These are phyloP conservation scores for Aphis craccivora DNA, from an alignment of 1,140 invertebrate species.

Conservation along the genomic window DNA sequence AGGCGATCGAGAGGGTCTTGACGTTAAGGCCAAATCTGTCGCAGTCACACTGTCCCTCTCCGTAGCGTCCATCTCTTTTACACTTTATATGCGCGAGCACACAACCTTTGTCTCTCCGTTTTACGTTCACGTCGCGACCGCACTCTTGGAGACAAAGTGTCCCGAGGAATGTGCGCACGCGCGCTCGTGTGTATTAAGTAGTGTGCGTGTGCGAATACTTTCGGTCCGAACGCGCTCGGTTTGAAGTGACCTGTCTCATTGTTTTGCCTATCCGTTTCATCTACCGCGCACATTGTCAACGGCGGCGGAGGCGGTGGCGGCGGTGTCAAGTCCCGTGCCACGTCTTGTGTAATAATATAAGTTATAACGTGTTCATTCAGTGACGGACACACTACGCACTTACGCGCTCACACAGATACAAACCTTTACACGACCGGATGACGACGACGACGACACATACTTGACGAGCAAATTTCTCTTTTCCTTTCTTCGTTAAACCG, in stretches of 20 bases:
- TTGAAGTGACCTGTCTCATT: slow-evolving; percentile 27
- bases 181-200: too few species aligned
- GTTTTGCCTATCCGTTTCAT: neutral
- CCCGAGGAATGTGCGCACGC: neutral
- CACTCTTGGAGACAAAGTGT: neutral
- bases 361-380: slow-evolving; percentile 5
- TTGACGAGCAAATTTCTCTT: neutral
- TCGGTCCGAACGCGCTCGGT: neutral
- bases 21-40: neutral
- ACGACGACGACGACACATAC: neutral
- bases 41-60: neutral
- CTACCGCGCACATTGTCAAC: neutral
- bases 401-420: neutral
- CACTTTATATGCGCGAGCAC: too few species aligned
- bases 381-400: neutral
- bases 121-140: too few species aligned
- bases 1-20: neutral
- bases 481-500: neutral
- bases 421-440: neutral
- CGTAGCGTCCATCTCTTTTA: too few species aligned
- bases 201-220: neutral
- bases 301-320: neutral
- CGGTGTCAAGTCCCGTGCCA: neutral
- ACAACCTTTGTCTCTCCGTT: neutral
- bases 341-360: slow-evolving; percentile 7